A percentile compares a stretch with the other conserved stretches of the same genome.
Evolutionary conservation across 2,797 vertebrate genomes (phyloP).

Genomic region (Myripristis murdjan): DNA sequence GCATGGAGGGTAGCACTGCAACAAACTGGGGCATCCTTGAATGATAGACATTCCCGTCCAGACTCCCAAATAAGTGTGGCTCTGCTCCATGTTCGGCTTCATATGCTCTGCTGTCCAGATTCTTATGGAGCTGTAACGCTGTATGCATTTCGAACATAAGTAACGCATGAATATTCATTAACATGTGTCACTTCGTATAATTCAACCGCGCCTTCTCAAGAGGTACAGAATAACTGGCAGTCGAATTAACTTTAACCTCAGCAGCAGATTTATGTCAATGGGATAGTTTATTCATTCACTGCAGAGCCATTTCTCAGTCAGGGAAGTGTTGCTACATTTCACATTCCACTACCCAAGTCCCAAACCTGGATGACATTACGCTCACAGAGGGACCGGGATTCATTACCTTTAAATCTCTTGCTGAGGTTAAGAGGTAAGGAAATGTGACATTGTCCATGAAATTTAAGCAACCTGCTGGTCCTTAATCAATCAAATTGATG

Average conservation of each 20-base stretch:
- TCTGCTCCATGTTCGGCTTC: constrained; percentile 20
- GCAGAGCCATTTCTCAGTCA: constrained; percentile 69
- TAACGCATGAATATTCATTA: constrained; percentile 72
- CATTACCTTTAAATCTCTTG: constrained; percentile 81
- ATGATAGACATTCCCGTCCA: constrained; percentile 5
- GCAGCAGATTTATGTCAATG: constrained; percentile 70
- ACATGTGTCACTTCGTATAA: constrained; percentile 64
- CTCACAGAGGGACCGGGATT: constrained; percentile 70
- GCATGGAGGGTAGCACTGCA: neutral
- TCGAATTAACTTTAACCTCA: constrained; percentile 70
- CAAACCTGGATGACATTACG: constrained; percentile 72
- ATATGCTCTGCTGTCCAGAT: constrained; percentile 38
- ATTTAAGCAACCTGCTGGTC: constrained; percentile 69
- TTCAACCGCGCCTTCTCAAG: constrained; percentile 47
- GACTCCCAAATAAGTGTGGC: constrained; percentile 19
- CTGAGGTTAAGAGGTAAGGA: constrained; percentile 72
- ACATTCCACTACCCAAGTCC: constrained; percentile 69
- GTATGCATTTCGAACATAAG: constrained; percentile 48
- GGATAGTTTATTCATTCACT: constrained; percentile 59
- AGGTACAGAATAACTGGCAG: constrained; percentile 31
- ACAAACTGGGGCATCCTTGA: neutral
- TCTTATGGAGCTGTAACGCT: constrained; percentile 40
- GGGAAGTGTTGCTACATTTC: constrained; percentile 75
- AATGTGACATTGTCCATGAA: constrained; percentile 79
- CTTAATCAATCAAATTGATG: constrained; percentile 75